Conservation (phyloP, 2,888 invertebrate species). For the Odontomyia ornata region DNA sequence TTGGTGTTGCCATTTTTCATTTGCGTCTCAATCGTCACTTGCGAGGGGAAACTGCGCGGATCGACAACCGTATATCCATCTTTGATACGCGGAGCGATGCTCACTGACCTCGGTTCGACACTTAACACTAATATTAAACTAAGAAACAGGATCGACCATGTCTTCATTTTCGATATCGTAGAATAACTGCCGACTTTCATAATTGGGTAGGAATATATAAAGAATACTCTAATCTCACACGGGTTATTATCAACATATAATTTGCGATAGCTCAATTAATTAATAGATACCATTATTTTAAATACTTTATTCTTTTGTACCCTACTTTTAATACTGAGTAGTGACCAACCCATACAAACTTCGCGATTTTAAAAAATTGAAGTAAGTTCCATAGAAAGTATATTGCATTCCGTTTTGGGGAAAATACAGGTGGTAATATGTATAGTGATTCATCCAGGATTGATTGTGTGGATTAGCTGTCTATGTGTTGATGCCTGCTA, state of each 20-base stretch:
- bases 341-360: too few relatives aligned
- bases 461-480: too few relatives aligned
- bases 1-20: neutral
- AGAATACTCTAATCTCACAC: neutral
- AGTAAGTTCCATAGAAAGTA: too few relatives aligned
- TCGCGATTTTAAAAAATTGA: too few relatives aligned
- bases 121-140: neutral
- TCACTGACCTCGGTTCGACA: constrained; percentile 14
- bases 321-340: too few relatives aligned
- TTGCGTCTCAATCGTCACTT: constrained; percentile 13
- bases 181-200: neutral
- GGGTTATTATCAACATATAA: neutral
- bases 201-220: neutral
- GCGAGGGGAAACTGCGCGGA: constrained; percentile 37
- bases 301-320: neutral
- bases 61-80: constrained; percentile 36
- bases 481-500: too few relatives aligned
- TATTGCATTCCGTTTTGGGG: too few relatives aligned
- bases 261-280: neutral
- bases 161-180: constrained; percentile 15
- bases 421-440: too few relatives aligned
- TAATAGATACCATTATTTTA: neutral
- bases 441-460: too few relatives aligned
- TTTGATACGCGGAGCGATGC: constrained; percentile 23
- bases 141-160: constrained; percentile 11